Percentiles rank a stretch among this genome's conserved stretches.
These are phyloP conservation scores for Sternotherus odoratus DNA, from an alignment of 2,797 vertebrate species.

Conservation along the genomic window DNA sequence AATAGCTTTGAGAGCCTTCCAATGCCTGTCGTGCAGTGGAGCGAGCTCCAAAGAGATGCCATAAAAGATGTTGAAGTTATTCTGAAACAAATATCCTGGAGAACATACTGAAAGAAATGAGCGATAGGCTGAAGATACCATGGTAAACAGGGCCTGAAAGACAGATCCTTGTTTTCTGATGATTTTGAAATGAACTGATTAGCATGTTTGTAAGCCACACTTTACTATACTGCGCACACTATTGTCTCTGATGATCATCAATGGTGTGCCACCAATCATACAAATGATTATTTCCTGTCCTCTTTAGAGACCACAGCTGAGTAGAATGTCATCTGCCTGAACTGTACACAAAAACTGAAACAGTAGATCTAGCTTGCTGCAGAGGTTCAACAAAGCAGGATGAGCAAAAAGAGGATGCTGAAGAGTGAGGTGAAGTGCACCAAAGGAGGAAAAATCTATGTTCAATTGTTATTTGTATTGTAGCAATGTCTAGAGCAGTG, in stretches of 20 bases:
- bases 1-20: not conserved
- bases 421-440: not conserved
- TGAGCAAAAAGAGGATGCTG: not conserved
- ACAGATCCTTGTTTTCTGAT: not conserved
- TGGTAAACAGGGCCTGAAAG: not conserved
- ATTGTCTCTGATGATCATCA: not conserved
- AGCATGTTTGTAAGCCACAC: no score
- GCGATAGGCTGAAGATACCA: not conserved
- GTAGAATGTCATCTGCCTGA: not conserved
- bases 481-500: not conserved
- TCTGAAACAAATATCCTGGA: not conserved
- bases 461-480: not conserved
- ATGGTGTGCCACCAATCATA: not conserved
- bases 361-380: not conserved
- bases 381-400: no score
- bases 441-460: not conserved
- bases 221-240: no score
- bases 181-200: no score
- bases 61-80: not conserved
- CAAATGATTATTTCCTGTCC: not conserved
- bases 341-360: not conserved
- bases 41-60: not conserved
- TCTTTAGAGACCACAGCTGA: not conserved
- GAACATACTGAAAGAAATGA: not conserved
- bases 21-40: not conserved